phyloP scores from a whole-genome alignment of 2,797 vertebrate species.

The Pangasius djambal region DNA sequence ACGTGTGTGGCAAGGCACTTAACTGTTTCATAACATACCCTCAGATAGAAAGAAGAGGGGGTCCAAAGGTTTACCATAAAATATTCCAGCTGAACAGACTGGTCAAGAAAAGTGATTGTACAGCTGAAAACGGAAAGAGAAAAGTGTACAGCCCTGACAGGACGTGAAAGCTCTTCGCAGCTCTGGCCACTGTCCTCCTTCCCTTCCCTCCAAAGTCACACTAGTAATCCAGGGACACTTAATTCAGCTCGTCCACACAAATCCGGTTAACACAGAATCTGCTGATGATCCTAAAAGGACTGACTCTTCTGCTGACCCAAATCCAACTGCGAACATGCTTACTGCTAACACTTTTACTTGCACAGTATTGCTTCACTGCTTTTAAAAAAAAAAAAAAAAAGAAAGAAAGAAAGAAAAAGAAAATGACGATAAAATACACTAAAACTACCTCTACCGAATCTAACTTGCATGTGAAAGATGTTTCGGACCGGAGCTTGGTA shows the following conservation, averaged over 20 bases:
- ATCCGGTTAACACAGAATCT: slow-evolving; percentile 92
- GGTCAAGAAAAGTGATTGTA: not conserved
- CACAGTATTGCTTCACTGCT: not conserved
- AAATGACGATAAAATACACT: not conserved
- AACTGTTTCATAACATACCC: slow-evolving; percentile 12
- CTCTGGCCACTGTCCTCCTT: slow-evolving; percentile 42
- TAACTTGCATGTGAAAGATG: not conserved
- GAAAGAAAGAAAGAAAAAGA: not conserved
- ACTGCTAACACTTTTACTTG: slow-evolving; percentile 69
- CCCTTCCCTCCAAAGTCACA: slow-evolving; percentile 77
- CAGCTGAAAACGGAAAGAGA: not conserved
- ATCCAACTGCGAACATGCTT: slow-evolving; percentile 71
- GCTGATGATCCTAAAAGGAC: slow-evolving; percentile 83
- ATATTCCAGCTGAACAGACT: not conserved
- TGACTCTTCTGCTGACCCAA: slow-evolving; percentile 80
- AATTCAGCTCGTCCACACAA: slow-evolving; percentile 83
- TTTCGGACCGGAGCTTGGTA: not conserved
- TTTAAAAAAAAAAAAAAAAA: too few relatives aligned
- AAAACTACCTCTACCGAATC: not conserved
- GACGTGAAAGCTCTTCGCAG: not conserved
- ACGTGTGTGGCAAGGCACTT: not conserved
- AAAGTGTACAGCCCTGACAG: slow-evolving; percentile 3
- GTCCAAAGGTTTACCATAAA: not conserved
- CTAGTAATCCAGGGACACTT: slow-evolving; percentile 85
- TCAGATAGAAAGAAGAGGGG: not conserved